Conservation (phyloP, 2,888 invertebrate genomes). For the Corbicula japonica region DNA sequence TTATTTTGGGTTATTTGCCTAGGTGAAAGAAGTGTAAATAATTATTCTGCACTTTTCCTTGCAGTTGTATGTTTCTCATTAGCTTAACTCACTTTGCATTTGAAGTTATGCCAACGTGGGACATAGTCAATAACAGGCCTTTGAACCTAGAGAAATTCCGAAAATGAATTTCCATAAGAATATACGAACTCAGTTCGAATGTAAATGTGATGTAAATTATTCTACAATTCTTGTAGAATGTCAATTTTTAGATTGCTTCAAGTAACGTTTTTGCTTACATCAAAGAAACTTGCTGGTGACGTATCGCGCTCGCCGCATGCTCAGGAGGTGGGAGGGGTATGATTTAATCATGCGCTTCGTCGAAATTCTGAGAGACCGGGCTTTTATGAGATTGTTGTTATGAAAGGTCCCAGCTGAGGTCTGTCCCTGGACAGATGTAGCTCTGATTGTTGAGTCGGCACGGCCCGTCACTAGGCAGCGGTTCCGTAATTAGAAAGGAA, state of each 20-base stretch:
- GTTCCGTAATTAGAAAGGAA: too few relatives aligned
- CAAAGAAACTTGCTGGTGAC: constrained; percentile 20
- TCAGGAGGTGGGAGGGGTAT: constrained; percentile 57
- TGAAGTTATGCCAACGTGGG: too few relatives aligned
- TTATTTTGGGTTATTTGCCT: too few relatives aligned
- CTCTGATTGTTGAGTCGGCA: too few relatives aligned
- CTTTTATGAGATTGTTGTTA: constrained; percentile 43
- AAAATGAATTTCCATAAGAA: constrained; percentile 41
- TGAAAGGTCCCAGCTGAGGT: constrained; percentile 47
- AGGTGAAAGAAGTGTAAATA: too few relatives aligned
- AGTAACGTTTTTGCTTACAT: constrained; percentile 36
- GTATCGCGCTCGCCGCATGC: constrained; percentile 6
- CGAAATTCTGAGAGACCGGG: constrained; percentile 32
- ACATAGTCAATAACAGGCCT: constrained; percentile 8
- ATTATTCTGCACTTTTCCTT: too few relatives aligned
- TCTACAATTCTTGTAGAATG: constrained; percentile 17
- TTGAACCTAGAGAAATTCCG: constrained; percentile 33
- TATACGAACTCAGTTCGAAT: constrained; percentile 22
- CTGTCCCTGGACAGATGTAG: constrained; percentile 50
- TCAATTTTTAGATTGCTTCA: constrained; percentile 8
- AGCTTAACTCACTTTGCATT: neutral
- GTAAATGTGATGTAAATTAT: constrained; percentile 47
- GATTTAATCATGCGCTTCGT: constrained; percentile 59
- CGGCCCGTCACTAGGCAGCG: too few relatives aligned
- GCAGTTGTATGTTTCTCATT: too few relatives aligned